A percentile compares a stretch with the other conserved stretches of the same genome.
phyloP scores from a whole-genome alignment of 2,797 vertebrate genomes.

The Prunella strophiata region DNA sequence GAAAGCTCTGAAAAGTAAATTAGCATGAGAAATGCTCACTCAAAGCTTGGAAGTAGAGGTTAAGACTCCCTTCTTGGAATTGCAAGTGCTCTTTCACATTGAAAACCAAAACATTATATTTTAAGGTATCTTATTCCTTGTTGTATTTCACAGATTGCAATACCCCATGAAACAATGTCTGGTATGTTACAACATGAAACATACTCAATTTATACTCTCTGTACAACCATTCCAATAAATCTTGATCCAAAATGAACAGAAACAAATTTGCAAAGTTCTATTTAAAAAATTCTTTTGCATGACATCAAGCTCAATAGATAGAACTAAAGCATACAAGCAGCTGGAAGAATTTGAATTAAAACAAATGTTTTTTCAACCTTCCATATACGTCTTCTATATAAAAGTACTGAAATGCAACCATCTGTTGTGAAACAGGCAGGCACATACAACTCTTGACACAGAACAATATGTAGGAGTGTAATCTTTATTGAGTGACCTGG shows the following conservation, averaged over 20 bases:
- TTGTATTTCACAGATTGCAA: not conserved
- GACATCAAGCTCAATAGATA: not conserved
- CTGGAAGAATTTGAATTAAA: not conserved
- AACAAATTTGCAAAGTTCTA: not conserved
- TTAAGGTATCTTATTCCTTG: not conserved
- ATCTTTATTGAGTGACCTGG: constrained; percentile 26
- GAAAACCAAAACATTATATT: not conserved
- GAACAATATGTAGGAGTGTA: constrained; percentile 44
- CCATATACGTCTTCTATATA: not conserved
- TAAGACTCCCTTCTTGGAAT: not conserved
- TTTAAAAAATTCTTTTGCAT: not conserved
- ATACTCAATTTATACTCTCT: not conserved
- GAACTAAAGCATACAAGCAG: not conserved
- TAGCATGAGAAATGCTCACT: not conserved
- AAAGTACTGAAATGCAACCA: constrained; percentile 42
- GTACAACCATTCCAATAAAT: not conserved
- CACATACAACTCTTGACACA: constrained; percentile 9
- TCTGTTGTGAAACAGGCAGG: constrained; percentile 47
- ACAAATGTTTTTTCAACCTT: not conserved
- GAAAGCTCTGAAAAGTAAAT: not conserved
- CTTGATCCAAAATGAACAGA: not conserved
- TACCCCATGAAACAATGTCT: not conserved
- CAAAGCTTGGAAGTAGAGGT: not conserved
- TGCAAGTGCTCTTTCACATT: not conserved
- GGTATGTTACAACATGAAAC: not conserved